Base-by-base conservation (phyloP, 2,888 invertebrate species). In the Drosophila siamana region DNA sequence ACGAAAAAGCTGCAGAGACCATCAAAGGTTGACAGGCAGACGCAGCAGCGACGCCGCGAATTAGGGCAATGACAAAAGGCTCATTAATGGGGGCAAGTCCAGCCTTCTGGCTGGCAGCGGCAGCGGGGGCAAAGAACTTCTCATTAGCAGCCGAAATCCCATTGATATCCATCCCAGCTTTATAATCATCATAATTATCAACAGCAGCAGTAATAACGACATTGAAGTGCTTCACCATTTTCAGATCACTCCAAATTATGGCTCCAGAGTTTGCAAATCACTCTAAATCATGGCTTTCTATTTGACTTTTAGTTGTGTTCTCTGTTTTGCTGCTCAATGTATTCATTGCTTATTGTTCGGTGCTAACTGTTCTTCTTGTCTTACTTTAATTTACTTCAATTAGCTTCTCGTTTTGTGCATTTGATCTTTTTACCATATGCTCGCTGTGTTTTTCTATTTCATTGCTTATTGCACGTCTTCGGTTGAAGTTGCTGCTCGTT, bases 1-100 rank as follows among this genome's bases (percentile, higher is more conserved):
- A 30, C n/a, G 30, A 11, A 24, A n/a, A 6, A 16, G 6, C n/a
- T n/a, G n/a, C n/a, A 5, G 16, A 40, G n/a, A 30, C 48, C 33
- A 48, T 48, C 65, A 67, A 66, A 55, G 46, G 50, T 73, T 55
- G 50, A 40, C 24, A 47, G 47, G 22, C 56, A 0, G 33, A 0
- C 33, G 28, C 13, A 24, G 30, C 19, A 40, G 56, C 0, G 33
- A 0, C 33, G 28, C 13, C 24, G 30, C 19, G 46, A 62, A 62
- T 62, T 56, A 33, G 62, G 41, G 47, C 47, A 62, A 62, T 62
- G 62, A 62, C 62, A 56, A 62, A 56, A 62, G 24, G 40, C 44
- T 54, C 54, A 54, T 61, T 61, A 46, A 54, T 43, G 2, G 30
- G 7, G n/a, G 5, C 33, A n/a, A 33, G n/a, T n/a, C n/a, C n/a